Evolutionary conservation across 2,113 vertebrate species (phyloP).

Genomic region (Pedionomus torquatus): DNA sequence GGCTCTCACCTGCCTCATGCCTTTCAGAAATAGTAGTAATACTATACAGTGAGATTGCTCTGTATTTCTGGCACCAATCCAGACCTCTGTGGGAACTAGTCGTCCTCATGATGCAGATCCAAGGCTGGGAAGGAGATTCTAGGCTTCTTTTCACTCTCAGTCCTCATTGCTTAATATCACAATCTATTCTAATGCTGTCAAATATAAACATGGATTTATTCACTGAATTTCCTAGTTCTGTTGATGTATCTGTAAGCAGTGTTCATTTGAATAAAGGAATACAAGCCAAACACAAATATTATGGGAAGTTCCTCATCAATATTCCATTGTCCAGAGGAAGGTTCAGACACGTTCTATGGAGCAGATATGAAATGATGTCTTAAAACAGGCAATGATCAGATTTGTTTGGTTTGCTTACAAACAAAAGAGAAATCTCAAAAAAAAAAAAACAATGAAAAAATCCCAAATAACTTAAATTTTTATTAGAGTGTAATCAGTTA

Average conservation of each 20-base stretch:
- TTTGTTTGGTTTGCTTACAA: background rate
- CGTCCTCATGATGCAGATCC: rapidly evolving
- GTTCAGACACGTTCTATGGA: background rate
- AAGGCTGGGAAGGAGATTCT: background rate
- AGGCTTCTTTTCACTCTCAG: background rate
- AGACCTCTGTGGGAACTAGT: background rate
- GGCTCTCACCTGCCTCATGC: background rate
- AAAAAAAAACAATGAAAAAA: background rate
- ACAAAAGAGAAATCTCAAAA: background rate
- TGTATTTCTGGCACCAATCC: background rate
- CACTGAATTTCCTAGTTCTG: background rate
- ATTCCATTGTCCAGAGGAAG: background rate
- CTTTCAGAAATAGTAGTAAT: background rate
- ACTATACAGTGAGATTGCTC: background rate
- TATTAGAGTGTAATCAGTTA: slow-evolving; percentile 15
- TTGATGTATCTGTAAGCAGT: background rate
- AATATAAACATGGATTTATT: background rate
- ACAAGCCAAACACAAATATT: background rate
- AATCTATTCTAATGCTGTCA: background rate
- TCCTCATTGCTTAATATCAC: background rate
- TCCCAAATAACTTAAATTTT: background rate
- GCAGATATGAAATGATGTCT: background rate
- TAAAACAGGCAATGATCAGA: background rate
- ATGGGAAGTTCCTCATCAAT: background rate
- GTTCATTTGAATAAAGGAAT: background rate